phyloP scores from a whole-genome alignment of 2,797 vertebrate species.

The Enteromius afrohamiltoni region DNA sequence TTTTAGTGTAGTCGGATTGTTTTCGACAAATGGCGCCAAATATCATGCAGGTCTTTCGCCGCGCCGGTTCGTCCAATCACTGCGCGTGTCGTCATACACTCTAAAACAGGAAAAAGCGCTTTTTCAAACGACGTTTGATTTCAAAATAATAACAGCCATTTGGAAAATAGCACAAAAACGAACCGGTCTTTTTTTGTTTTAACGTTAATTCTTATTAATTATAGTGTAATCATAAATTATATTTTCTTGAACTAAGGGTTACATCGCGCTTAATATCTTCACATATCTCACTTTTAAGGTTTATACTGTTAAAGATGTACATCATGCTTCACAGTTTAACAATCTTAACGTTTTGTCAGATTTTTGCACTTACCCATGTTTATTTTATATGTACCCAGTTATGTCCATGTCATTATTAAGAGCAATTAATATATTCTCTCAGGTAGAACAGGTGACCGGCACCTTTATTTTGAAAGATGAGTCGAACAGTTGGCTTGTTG shows the following conservation, averaged over 20 bases:
- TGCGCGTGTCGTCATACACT: constrained; percentile 31
- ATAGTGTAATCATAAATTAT: not conserved
- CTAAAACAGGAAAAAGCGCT: constrained; percentile 28
- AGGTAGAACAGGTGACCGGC: too few relatives aligned
- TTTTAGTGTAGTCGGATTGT: constrained; percentile 66
- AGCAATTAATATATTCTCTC: not conserved
- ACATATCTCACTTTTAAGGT: not conserved
- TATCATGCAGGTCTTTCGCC: constrained; percentile 66
- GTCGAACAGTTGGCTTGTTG: not conserved
- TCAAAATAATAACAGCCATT: constrained; percentile 27
- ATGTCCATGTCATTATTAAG: not conserved
- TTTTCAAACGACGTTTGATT: constrained; percentile 3
- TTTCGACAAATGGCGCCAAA: constrained; percentile 80
- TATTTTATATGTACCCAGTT: not conserved
- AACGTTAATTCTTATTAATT: not conserved
- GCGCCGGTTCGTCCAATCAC: constrained; percentile 71
- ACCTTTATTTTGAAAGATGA: constrained; percentile 35
- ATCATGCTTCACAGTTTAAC: not conserved
- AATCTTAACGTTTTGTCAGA: not conserved
- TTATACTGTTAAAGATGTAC: not conserved
- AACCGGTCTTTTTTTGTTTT: not conserved
- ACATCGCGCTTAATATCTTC: not conserved
- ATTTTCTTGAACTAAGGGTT: not conserved
- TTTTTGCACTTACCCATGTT: too few relatives aligned
- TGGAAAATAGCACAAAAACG: not conserved